Conservation (phyloP, 2,113 vertebrate genomes). For the Choloepus hoffmanni region DNA sequence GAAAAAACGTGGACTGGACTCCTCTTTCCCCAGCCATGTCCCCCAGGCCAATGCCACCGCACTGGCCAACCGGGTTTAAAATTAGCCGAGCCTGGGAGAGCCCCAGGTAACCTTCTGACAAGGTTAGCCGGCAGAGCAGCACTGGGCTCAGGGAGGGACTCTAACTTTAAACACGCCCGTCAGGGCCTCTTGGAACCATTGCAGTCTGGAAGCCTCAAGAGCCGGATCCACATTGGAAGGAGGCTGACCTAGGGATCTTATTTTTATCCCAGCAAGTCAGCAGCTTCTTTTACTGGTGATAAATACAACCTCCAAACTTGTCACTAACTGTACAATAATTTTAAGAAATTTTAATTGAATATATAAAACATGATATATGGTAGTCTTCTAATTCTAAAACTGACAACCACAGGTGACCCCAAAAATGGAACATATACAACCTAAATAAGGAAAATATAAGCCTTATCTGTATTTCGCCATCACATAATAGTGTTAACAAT, state of each 20-base stretch:
- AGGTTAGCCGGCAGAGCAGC: constrained; percentile 74
- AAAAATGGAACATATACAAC: not conserved
- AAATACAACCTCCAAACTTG: not conserved
- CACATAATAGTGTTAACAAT: not conserved
- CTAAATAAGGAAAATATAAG: not conserved
- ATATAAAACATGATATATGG: not conserved
- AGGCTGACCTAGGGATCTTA: constrained; percentile 60
- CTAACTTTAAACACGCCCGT: constrained; percentile 78
- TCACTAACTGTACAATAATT: not conserved
- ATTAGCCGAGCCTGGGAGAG: constrained; percentile 76
- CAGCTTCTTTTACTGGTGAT: constrained; percentile 33
- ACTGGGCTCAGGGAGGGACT: constrained; percentile 58
- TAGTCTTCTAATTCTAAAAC: constrained; percentile 18
- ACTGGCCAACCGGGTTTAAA: constrained; percentile 72
- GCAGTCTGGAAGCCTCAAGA: constrained; percentile 19
- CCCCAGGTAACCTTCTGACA: constrained; percentile 78
- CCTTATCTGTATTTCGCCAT: not conserved
- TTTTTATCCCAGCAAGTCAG: constrained; percentile 61
- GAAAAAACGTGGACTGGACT: constrained; percentile 60
- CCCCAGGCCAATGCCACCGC: constrained; percentile 65
- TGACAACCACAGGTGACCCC: not conserved
- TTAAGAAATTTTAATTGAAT: not conserved
- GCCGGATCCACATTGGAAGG: not conserved
- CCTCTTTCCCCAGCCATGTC: constrained; percentile 72
- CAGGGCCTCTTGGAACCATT: constrained; percentile 60